phyloP scores from a whole-genome alignment of 2,797 vertebrate genomes.

The Falco biarmicus region DNA sequence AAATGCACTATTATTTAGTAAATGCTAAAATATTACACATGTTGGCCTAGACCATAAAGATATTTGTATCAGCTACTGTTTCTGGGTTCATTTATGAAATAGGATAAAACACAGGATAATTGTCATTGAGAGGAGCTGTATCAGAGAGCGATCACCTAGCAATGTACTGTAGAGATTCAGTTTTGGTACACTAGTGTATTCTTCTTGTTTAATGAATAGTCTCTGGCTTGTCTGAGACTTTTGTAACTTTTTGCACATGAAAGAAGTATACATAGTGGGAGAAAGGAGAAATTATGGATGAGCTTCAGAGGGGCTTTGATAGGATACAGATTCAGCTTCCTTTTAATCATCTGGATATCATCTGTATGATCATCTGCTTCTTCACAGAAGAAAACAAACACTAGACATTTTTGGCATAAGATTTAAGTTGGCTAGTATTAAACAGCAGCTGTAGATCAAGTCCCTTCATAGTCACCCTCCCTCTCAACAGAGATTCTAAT shows the following conservation, averaged over 20 bases:
- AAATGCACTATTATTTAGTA: background rate
- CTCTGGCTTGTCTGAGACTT: background rate
- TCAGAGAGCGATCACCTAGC: background rate
- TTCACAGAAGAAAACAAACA: slow-evolving; percentile 58
- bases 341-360: slow-evolving; percentile 61
- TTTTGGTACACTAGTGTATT: background rate
- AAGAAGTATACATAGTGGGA: background rate
- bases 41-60: background rate
- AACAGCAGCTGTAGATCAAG: slow-evolving; percentile 54
- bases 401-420: slow-evolving; percentile 27
- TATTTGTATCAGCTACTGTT: background rate
- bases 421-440: slow-evolving; percentile 25
- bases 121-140: background rate
- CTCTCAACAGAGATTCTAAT: background rate
- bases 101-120: background rate
- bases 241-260: slow-evolving; percentile 25
- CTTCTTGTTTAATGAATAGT: background rate
- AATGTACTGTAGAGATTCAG: background rate
- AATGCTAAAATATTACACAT: background rate
- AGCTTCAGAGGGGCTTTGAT: slow-evolving; percentile 42
- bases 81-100: background rate
- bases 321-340: slow-evolving; percentile 29
- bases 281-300: slow-evolving; percentile 25
- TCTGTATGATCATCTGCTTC: slow-evolving; percentile 47
- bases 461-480: background rate